A percentile compares a stretch with the other conserved stretches of the same genome.
These are phyloP conservation scores for Coelinius sp. DNA, from an alignment of 2,888 invertebrate genomes.

Conservation along the genomic window DNA sequence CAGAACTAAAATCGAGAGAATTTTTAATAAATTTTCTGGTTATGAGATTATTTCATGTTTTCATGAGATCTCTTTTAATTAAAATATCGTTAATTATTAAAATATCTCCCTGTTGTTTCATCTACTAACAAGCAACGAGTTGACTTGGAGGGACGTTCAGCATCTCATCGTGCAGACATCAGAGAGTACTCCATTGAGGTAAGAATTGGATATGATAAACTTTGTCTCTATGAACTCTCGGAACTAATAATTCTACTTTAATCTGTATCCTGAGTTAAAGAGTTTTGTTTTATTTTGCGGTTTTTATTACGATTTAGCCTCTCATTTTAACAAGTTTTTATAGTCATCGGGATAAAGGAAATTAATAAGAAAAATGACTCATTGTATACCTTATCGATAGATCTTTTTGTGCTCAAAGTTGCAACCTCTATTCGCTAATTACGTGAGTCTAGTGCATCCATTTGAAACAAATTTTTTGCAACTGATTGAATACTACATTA, in stretches of 20 bases:
- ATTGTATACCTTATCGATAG: background rate
- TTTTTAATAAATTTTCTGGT: no score
- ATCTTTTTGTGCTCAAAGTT: slow-evolving; percentile 10
- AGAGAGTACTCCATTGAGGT: slow-evolving; percentile 79
- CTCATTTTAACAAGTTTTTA: background rate
- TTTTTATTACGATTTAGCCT: background rate
- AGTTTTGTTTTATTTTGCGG: slow-evolving; percentile 4
- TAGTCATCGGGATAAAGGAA: background rate
- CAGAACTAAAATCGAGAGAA: no score
- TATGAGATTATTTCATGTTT: background rate
- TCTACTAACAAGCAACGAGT: no score
- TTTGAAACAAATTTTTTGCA: no score
- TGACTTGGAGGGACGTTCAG: slow-evolving; percentile 94
- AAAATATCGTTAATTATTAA: no score
- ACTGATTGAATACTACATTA: background rate
- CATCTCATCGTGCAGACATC: slow-evolving; percentile 91
- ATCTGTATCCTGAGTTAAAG: slow-evolving; percentile 2
- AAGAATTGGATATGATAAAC: slow-evolving; percentile 19
- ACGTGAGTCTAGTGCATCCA: background rate
- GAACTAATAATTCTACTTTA: background rate
- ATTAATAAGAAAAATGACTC: slow-evolving; percentile 2
- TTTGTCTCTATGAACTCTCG: background rate
- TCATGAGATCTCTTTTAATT: background rate
- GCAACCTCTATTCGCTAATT: background rate
- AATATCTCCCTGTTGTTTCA: no score